These are phyloP conservation scores for Chrysemys picta DNA, from an alignment of 2,113 vertebrate species.

Conservation along the genomic window DNA sequence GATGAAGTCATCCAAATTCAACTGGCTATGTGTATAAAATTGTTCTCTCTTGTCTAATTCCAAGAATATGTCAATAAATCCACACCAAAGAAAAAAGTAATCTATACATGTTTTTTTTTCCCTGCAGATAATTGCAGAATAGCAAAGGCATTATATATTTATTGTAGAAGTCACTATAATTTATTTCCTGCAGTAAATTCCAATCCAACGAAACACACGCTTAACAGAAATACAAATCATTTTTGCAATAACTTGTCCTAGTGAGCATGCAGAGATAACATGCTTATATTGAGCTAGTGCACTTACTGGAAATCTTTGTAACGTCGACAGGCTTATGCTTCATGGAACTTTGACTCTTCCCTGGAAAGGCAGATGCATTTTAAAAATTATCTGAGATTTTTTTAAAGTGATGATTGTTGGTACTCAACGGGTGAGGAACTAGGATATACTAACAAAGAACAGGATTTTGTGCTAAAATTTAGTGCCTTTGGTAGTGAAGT, in stretches of 20 bases:
- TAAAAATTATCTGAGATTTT: neutral
- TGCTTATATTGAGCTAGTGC: neutral
- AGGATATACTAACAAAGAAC: neutral
- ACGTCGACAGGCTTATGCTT: neutral
- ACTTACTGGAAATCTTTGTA: neutral
- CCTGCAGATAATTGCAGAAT: neutral
- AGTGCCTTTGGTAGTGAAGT: neutral
- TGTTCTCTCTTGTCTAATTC: neutral
- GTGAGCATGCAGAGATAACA: neutral
- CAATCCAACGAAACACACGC: neutral
- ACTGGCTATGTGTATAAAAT: neutral
- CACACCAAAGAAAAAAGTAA: neutral
- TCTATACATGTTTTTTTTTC: neutral
- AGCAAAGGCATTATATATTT: neutral
- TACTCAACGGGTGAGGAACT: neutral
- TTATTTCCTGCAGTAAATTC: neutral
- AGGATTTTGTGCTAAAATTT: neutral
- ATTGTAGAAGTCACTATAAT: neutral
- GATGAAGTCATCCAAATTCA: neutral
- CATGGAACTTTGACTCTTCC: neutral
- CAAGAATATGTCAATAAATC: neutral
- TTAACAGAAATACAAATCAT: neutral
- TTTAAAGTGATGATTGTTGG: neutral
- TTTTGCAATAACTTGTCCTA: neutral
- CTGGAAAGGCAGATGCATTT: neutral